Conservation (phyloP, 2,113 vertebrate species). For the Caranx ignobilis region DNA sequence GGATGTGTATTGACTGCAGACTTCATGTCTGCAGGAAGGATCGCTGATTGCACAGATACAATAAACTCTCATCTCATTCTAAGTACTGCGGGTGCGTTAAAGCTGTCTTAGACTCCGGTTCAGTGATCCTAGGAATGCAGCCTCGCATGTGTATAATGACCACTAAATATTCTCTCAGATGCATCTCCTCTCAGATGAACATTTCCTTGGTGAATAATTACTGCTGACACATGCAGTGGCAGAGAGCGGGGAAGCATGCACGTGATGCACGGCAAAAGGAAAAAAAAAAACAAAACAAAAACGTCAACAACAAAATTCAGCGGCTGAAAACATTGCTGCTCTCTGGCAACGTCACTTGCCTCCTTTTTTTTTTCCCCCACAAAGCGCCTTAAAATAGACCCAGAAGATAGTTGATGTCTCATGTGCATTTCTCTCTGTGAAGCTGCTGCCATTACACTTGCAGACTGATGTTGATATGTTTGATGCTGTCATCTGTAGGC, state of each 20-base stretch:
- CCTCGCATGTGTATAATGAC: slow-evolving; percentile 14
- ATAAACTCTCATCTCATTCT: background rate
- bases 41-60: slow-evolving; percentile 27
- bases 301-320: slow-evolving; percentile 28
- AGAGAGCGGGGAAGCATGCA: background rate
- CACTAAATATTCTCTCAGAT: slow-evolving; percentile 34
- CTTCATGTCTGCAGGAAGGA: slow-evolving; percentile 7
- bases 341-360: background rate
- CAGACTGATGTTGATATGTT: slow-evolving; percentile 49
- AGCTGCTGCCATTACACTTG: slow-evolving; percentile 9
- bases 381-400: slow-evolving; percentile 50
- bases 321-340: slow-evolving; percentile 22
- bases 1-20: slow-evolving; percentile 11
- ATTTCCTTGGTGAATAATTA: slow-evolving; percentile 39
- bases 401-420: slow-evolving; percentile 38
- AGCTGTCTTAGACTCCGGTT: background rate
- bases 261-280: background rate
- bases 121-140: slow-evolving; percentile 17
- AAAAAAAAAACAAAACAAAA: background rate
- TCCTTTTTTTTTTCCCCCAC: background rate
- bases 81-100: background rate
- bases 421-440: slow-evolving; percentile 15
- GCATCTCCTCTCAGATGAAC: slow-evolving; percentile 14
- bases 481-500: slow-evolving; percentile 56
- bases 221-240: slow-evolving; percentile 7